Base-by-base conservation (phyloP, 2,888 invertebrate genomes). In the Mimas tiliae region DNA sequence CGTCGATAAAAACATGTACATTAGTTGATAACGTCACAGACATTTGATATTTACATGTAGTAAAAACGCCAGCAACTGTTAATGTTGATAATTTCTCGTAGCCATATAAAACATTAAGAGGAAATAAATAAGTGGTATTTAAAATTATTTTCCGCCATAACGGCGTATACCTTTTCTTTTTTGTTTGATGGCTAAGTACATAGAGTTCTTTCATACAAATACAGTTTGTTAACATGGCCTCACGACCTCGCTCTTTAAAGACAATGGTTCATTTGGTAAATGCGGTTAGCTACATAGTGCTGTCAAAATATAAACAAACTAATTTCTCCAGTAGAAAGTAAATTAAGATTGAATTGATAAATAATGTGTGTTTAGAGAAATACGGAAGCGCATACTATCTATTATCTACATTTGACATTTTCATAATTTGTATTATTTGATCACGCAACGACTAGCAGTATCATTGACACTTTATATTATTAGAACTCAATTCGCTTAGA, bases 191-290 rank as follows among this genome's bases (percentile, higher is more conserved):
- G 8, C 14, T 12, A 8, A 50, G 14, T 33, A 33, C 52, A 6
- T 27, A 52, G 14, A 21, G 9, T 42, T 42, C 16, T 38, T 58
- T 58, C 16, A 12, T 12, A 19, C 58, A 58, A 58, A 58, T 9
- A 19, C n/a, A 16, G 16, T 42, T 58, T 58, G 19, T 58, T 42
- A 16, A 58, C 12, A 21, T 42, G 58, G 42, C 58, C 42, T 42
- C 38, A 42, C 16, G 19, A 21, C 19, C 58, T 19, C 19, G 19
- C 58, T 42, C 42, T 55, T 55, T 42, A 58, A 42, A 50, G 9
- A 58, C 58, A 58, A 58, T 42, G 58, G 58, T 58, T 42, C 58
- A 42, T 58, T 58, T 58, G 19, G 38, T 42, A 58, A 42, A 58
- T 42, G 58, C 42, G 19, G 58, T 42, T 42, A 12, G 42, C 19